Percentiles rank a stretch among this genome's conserved stretches.
Conservation (phyloP, 2,113 vertebrate genomes). For the Megaceryle maxima region DNA sequence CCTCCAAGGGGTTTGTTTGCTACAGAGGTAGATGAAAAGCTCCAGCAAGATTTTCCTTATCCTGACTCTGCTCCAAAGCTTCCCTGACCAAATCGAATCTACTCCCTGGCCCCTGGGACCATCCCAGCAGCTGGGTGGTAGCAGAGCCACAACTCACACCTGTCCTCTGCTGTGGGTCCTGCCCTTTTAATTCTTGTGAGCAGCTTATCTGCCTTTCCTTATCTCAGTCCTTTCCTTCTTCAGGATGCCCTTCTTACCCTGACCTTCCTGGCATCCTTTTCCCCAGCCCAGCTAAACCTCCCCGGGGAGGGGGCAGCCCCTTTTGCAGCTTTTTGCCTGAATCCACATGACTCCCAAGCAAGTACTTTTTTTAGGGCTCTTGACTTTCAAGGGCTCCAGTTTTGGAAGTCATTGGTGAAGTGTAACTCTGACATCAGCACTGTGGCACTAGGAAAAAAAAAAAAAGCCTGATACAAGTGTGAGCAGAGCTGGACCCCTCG, state of each 20-base stretch:
- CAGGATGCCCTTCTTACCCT: not conserved
- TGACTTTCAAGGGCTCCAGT: not conserved
- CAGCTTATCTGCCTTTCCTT: not conserved
- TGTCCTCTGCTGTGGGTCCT: not conserved
- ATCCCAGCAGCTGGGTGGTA: not conserved
- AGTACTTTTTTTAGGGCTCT: slow-evolving; percentile 10
- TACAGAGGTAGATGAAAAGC: not conserved
- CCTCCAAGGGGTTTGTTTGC: not conserved
- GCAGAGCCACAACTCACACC: not conserved
- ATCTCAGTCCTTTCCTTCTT: not conserved
- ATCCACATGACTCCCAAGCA: not conserved
- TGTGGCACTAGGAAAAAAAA: not conserved
- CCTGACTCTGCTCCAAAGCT: not conserved
- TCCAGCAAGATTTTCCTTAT: not conserved
- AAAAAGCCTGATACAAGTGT: not conserved
- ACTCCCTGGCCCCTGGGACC: not conserved
- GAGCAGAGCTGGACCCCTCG: not conserved
- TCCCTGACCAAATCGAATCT: not conserved
- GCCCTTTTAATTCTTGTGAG: not conserved
- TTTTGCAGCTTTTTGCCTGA: not conserved
- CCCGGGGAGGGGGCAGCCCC: not conserved
- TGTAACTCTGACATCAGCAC: not conserved
- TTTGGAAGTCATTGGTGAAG: not conserved
- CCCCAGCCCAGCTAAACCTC: not conserved
- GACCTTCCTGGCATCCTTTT: not conserved